Percentiles rank a stretch among this genome's conserved stretches.
Conservation (phyloP, 2,888 invertebrate genomes). For the Cephus nigrinus region DNA sequence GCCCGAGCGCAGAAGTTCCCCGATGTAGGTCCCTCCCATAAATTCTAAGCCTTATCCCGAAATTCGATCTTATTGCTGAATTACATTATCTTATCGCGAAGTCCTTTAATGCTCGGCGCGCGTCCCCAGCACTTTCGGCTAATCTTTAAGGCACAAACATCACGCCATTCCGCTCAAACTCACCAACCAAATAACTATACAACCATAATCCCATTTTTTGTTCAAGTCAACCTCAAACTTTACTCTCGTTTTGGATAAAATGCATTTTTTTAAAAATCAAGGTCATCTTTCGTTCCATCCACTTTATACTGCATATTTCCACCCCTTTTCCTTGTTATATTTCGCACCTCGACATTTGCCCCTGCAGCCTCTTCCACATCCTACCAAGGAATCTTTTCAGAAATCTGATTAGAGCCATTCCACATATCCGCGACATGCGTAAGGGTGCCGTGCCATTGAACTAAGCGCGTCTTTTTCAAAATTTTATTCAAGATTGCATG, state of each 20-base stretch:
- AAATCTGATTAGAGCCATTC: neutral
- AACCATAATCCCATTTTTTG: neutral
- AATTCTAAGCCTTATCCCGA: neutral
- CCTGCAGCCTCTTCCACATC: neutral
- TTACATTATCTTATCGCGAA: neutral
- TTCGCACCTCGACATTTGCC: neutral
- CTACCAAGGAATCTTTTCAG: neutral
- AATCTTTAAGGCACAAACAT: neutral
- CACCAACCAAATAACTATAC: neutral
- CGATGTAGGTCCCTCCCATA: neutral
- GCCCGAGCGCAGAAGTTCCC: neutral
- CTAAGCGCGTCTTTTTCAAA: neutral
- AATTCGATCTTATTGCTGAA: neutral
- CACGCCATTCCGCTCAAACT: neutral
- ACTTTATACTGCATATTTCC: neutral
- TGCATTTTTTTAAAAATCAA: neutral
- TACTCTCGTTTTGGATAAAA: neutral
- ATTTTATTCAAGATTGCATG: neutral
- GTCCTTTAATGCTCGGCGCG: neutral
- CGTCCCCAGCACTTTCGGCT: neutral
- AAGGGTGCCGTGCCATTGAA: neutral
- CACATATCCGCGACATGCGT: neutral
- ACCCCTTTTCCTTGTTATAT: neutral
- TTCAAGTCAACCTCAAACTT: neutral
- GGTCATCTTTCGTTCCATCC: neutral